phyloP scores from a whole-genome alignment of 2,888 invertebrate species.

The Limnephilus lunatus region DNA sequence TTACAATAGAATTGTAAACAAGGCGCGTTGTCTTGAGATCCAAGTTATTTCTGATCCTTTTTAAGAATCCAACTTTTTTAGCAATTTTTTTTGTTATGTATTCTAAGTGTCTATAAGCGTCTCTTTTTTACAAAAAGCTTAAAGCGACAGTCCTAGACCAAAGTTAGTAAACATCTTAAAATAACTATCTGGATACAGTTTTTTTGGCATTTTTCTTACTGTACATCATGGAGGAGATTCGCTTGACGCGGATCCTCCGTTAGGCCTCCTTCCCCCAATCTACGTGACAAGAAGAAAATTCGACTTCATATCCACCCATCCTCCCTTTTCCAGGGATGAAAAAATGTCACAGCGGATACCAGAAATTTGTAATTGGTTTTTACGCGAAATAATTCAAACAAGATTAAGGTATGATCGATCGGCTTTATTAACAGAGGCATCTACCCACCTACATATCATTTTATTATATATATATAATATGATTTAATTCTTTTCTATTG shows the following conservation, averaged over 20 bases:
- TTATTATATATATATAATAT: too few species aligned
- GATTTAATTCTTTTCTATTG: too few species aligned
- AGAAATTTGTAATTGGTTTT: slow-evolving; percentile 26
- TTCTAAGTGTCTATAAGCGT: neutral
- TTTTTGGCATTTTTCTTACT: slow-evolving; percentile 19
- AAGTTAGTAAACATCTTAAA: neutral
- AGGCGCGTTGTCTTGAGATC: too few species aligned
- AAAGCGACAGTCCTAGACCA: neutral
- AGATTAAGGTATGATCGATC: neutral
- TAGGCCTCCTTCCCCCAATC: slow-evolving; percentile 54
- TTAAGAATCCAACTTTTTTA: too few species aligned
- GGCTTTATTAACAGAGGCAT: neutral
- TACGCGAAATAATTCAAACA: neutral
- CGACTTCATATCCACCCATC: slow-evolving; percentile 44
- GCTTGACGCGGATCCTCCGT: slow-evolving; percentile 52
- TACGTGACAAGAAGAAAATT: slow-evolving; percentile 64
- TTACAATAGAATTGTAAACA: too few species aligned
- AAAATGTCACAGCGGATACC: neutral
- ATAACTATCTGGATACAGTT: neutral
- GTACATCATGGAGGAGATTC: slow-evolving; percentile 44
- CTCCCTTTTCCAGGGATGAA: slow-evolving; percentile 38
- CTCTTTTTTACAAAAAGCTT: neutral
- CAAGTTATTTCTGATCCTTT: too few species aligned
- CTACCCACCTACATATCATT: too few species aligned
- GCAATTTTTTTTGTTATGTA: too few species aligned